Conservation (phyloP, 2,888 invertebrate genomes). For the Patella ulyssiponensis region DNA sequence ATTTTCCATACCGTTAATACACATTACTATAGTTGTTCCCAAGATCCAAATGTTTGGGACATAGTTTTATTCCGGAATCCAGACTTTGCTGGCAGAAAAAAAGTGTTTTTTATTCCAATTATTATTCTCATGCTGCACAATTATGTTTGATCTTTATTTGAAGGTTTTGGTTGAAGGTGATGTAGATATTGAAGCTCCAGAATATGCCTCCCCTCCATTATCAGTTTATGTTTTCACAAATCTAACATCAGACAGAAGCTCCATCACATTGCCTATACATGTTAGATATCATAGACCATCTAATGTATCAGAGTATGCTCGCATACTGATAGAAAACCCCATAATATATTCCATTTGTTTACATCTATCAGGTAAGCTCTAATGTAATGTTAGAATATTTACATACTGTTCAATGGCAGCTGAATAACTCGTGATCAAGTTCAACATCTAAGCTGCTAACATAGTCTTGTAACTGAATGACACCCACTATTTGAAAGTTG, state of each 20-base stretch:
- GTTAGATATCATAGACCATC: conserved; percentile 56
- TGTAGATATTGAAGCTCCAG: conserved; percentile 58
- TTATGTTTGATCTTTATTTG: conserved; percentile 16
- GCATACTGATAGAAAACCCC: conserved; percentile 36
- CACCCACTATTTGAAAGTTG: no score
- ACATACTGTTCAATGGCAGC: no score
- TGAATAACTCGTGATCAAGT: neutral
- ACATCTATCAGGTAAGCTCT: neutral
- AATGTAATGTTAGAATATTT: no score
- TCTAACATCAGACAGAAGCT: neutral
- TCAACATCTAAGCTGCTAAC: conserved; percentile 27
- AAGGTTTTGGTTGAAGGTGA: conserved; percentile 46
- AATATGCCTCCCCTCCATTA: conserved; percentile 46
- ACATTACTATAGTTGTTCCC: no score
- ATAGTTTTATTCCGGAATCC: no score
- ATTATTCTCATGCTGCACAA: no score
- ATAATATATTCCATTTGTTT: conserved; percentile 34
- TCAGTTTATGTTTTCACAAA: conserved; percentile 42
- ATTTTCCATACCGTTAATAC: no score
- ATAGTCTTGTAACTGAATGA: neutral
- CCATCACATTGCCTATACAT: conserved; percentile 55
- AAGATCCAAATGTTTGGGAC: no score
- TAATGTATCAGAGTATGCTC: conserved; percentile 25
- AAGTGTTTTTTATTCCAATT: no score
- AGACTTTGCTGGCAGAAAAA: no score